Percentiles rank a stretch among this genome's conserved stretches.
Evolutionary conservation across 1,140 invertebrate species (phyloP).

Genomic region (Diorhabda elongata): DNA sequence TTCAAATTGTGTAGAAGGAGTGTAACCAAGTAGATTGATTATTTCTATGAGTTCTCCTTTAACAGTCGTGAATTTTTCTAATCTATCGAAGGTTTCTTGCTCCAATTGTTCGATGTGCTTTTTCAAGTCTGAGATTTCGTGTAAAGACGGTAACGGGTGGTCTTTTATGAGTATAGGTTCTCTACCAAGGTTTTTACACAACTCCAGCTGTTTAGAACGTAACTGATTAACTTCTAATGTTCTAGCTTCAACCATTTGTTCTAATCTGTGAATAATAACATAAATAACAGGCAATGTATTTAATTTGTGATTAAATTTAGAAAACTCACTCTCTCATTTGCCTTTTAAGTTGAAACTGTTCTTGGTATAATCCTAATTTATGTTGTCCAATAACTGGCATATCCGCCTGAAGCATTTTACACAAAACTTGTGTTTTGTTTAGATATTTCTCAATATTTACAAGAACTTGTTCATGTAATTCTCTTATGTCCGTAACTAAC

Average conservation of each 20-base stretch:
- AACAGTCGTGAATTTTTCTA: slow-evolving; percentile 50
- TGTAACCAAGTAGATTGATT: slow-evolving; percentile 53
- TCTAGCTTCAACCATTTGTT: slow-evolving; percentile 21
- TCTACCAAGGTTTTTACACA: slow-evolving; percentile 47
- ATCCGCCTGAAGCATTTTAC: slow-evolving; percentile 12
- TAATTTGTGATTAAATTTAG: too few species aligned
- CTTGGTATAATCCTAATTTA: slow-evolving; percentile 20
- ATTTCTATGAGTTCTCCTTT: slow-evolving; percentile 54
- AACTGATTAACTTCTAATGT: slow-evolving; percentile 24
- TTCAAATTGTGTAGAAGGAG: slow-evolving; percentile 54
- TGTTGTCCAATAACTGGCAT: slow-evolving; percentile 24
- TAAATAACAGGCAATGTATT: neutral
- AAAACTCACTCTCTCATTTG: slow-evolving; percentile 22
- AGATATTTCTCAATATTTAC: slow-evolving; percentile 15
- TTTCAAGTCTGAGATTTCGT: slow-evolving; percentile 52
- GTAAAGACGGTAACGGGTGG: slow-evolving; percentile 50
- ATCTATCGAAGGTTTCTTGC: slow-evolving; percentile 52
- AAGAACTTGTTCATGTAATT: slow-evolving; percentile 9
- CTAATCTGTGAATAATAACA: slow-evolving; percentile 10
- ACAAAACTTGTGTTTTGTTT: slow-evolving; percentile 17
- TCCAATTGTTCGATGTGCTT: slow-evolving; percentile 53
- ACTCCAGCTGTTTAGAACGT: slow-evolving; percentile 23
- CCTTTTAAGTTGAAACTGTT: slow-evolving; percentile 19
- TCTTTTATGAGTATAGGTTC: slow-evolving; percentile 48
- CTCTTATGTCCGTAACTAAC: slow-evolving; percentile 17